Base-by-base conservation (phyloP, 2,797 vertebrate species). In the Chanos chanos region DNA sequence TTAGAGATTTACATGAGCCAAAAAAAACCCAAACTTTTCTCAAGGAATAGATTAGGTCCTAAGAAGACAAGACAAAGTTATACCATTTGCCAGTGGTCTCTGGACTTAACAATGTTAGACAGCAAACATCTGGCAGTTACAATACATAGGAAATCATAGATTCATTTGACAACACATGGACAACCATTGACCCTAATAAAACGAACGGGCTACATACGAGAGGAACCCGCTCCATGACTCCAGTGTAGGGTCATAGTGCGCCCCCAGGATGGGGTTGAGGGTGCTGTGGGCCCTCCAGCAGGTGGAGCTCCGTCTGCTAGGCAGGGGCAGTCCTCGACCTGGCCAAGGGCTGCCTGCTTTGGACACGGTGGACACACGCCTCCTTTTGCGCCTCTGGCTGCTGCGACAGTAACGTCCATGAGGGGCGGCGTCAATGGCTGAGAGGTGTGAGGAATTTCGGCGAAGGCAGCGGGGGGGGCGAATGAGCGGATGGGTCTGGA, bases 221-320 rank as follows among this genome's bases (percentile, higher is more conserved):
- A 95, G 82, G 63, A 89, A 88, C 72, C 86, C 47, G 60, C 84
- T 94, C 91, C 92, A 93, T 70, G 82, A 71, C 16, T 92, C 91
- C 36, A 81, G 75, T 0, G 33, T 68, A 2, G 63, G 45, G 68
- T 87, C 71, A 24, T 83, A 84, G 70, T 72, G 70, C 33, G 66
- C 66, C 16, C 78, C 81, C 63, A 71, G 70, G 0, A 74, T 44
- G 2, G 83, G 76, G 61, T 66, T 75, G 45, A 86, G 69, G 5
- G 79, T 63, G 2, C 79, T 72, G 3, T 81, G 76, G n/a, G 75
- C 73, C 68, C 83, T 67, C 76, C 61, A 82, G 48, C 84, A 44
- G 34, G 74, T 72, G 0, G 89, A 88, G 28, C n/a, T 81, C 71
- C 9, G 78, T 54, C 84, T 69, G 61, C 60, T 81, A 68, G 79